Evolutionary conservation across 2,113 vertebrate genomes (phyloP).

Genomic region (Saccopteryx bilineata): DNA sequence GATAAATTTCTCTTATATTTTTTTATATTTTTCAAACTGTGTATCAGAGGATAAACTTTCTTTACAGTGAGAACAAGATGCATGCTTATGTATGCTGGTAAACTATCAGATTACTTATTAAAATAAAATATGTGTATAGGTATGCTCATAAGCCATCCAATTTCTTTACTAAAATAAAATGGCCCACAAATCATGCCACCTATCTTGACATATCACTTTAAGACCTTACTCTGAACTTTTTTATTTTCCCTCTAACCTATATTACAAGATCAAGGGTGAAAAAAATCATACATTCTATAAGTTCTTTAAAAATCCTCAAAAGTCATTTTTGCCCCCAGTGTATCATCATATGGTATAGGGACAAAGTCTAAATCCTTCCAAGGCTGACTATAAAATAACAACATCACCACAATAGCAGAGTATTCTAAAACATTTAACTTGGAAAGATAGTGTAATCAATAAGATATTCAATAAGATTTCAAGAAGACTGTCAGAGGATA

Average conservation of each 20-base stretch:
- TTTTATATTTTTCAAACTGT: not conserved
- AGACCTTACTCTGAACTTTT: not conserved
- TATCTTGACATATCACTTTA: not conserved
- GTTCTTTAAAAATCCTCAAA: not conserved
- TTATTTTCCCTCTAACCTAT: not conserved
- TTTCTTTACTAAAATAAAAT: not conserved
- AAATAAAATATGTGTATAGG: not conserved
- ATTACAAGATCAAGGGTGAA: not conserved
- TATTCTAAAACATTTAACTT: not conserved
- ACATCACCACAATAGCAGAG: not conserved
- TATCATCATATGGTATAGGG: not conserved
- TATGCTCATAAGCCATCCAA: not conserved
- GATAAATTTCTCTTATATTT: not conserved
- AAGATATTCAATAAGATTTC: not conserved
- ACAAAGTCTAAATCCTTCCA: not conserved
- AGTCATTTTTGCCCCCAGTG: not conserved
- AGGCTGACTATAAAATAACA: not conserved
- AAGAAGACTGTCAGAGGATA: not conserved
- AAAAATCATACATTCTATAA: not conserved
- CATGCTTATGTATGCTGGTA: not conserved
- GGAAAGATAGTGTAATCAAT: not conserved
- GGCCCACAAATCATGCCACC: not conserved
- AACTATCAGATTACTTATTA: not conserved
- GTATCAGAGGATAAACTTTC: not conserved
- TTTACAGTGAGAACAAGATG: not conserved